Evolutionary conservation across 2,888 invertebrate genomes (phyloP).

Genomic region (Watsonalla binaria): DNA sequence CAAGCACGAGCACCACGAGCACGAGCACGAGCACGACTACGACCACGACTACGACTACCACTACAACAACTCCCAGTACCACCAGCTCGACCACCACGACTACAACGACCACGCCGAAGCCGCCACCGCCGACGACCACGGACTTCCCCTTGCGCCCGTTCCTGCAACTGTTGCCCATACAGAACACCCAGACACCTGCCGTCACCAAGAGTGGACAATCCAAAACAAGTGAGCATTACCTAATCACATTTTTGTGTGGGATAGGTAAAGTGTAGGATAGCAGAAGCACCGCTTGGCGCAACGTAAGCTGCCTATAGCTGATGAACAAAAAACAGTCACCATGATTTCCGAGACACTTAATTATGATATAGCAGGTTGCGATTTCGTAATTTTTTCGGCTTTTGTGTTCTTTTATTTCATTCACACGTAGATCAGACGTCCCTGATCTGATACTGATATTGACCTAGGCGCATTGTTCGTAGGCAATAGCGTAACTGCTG

Average conservation of each 20-base stretch:
- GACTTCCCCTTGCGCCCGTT: conserved; percentile 49
- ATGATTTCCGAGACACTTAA: no score
- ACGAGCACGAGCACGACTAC: conserved; percentile 47
- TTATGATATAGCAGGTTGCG: no score
- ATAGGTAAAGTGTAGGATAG: not conserved
- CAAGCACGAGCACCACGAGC: conserved; percentile 41
- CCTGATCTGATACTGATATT: conserved; percentile 24
- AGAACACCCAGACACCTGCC: conserved; percentile 36
- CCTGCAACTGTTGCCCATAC: conserved; percentile 67
- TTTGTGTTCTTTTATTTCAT: no score
- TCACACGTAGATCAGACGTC: no score
- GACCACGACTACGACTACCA: conserved; percentile 52
- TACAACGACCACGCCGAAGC: conserved; percentile 43
- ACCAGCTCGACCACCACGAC: conserved; percentile 59
- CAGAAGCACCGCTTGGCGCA: no score
- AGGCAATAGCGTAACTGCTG: conserved; percentile 41
- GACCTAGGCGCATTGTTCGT: conserved; percentile 39
- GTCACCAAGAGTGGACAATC: conserved; percentile 31
- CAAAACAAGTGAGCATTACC: conserved; percentile 43
- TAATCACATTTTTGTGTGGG: conserved; percentile 8
- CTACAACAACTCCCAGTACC: conserved; percentile 62
- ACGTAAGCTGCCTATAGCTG: no score
- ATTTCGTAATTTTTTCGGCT: no score
- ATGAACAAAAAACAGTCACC: no score
- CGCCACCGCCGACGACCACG: conserved; percentile 36